Evolutionary conservation across 37 sponge, comb jelly and placozoan species (phyloP).

Genomic region (Hormiphora californensis): DNA sequence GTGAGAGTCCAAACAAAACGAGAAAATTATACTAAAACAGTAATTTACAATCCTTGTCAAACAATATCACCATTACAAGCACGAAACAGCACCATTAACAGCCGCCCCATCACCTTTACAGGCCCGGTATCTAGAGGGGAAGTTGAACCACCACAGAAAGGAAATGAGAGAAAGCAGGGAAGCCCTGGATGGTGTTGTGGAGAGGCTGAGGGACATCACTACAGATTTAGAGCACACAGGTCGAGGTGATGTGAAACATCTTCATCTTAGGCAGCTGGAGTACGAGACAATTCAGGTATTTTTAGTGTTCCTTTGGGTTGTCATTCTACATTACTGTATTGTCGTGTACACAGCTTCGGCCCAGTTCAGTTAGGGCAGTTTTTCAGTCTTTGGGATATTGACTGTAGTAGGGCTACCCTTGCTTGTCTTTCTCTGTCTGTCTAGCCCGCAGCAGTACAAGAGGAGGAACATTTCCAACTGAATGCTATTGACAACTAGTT

Average conservation of each 20-base stretch:
- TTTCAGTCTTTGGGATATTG: no score
- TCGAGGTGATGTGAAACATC: slow-evolving; percentile 18
- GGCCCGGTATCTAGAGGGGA: slow-evolving; percentile 25
- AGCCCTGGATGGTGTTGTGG: background rate
- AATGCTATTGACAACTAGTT: no score
- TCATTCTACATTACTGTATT: background rate
- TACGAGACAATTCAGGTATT: slow-evolving; percentile 47
- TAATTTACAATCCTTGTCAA: background rate
- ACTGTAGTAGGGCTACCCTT: no score
- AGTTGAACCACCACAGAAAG: slow-evolving; percentile 1
- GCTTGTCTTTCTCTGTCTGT: no score
- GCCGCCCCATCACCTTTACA: no score
- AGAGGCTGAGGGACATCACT: background rate
- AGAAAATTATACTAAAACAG: background rate
- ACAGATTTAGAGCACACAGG: slow-evolving; percentile 18
- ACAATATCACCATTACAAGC: background rate
- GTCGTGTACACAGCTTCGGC: no score
- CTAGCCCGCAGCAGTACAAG: no score
- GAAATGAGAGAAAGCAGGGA: slow-evolving; percentile 19
- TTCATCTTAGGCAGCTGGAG: slow-evolving; percentile 28
- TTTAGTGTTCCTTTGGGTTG: background rate
- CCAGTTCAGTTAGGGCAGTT: no score
- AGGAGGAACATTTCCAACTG: no score
- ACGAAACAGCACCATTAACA: no score
- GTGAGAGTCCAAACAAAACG: background rate